A percentile compares a stretch with the other conserved stretches of the same genome.
These are phyloP conservation scores for Sternotherus odoratus DNA, from an alignment of 2,797 vertebrate genomes.

Conservation along the genomic window DNA sequence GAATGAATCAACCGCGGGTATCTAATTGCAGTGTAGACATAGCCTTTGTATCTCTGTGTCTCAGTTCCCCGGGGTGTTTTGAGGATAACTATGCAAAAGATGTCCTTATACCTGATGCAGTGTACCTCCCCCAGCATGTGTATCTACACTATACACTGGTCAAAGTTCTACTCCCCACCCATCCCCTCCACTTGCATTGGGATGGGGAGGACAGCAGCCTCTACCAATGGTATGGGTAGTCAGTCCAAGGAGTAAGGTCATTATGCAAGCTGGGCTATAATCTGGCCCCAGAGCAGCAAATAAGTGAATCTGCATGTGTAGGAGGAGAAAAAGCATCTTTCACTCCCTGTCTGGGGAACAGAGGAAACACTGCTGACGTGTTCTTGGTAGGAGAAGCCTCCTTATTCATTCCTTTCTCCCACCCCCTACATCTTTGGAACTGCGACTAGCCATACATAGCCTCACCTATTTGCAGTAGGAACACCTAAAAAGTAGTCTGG, in stretches of 20 bases:
- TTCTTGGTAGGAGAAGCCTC: not conserved
- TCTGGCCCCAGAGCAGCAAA: not conserved
- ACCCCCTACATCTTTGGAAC: not conserved
- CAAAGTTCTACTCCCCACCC: not conserved
- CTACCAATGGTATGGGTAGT: too few species aligned
- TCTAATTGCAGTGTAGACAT: too few species aligned
- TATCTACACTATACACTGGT: accelerated
- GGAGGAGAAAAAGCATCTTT: not conserved
- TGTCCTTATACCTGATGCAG: not conserved
- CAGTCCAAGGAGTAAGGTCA: too few species aligned
- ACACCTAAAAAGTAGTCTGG: not conserved
- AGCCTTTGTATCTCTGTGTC: not conserved
- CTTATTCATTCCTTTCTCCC: not conserved
- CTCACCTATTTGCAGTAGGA: not conserved
- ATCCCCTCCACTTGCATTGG: accelerated
- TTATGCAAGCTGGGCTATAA: not conserved
- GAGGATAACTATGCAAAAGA: not conserved
- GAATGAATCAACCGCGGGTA: too few species aligned
- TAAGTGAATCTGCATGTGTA: not conserved
- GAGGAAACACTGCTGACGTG: not conserved
- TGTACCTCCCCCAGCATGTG: accelerated
- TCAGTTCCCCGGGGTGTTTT: not conserved
- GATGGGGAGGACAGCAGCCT: too few species aligned
- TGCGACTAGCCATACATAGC: not conserved
- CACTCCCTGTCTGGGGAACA: not conserved